Evolutionary conservation across 2,113 vertebrate genomes (phyloP), one percentile per base, ranked within the genome.

Genomic region (Oryzias celebensis): DNA sequence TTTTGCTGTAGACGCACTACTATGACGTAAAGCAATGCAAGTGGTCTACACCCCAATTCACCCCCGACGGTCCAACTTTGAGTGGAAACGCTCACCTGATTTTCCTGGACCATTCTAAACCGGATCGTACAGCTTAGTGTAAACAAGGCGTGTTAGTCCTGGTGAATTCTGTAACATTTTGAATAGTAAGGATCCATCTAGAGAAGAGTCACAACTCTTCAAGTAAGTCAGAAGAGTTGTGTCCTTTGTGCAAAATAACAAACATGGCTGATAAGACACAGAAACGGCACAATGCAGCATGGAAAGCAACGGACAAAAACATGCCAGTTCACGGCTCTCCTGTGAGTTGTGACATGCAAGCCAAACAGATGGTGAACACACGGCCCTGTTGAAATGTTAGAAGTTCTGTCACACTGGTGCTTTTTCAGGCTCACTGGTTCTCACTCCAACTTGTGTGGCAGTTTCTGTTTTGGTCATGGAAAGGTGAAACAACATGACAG

Each of bases 401-500:
- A 76, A 70, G 58, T 78, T 69, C 63, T 22, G 52, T 48, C 51
- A 77, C 60, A 82, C 58, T 74, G 67, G 53, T 7, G 50, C 59
- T 58, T 20, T 42, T 36, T 68, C 28, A 57, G 52, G 52, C 62
- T 61, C 61, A 36, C 26, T 58, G 58, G 77, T 65, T 77, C 71
- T 65, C 63, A 42, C 65, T 56, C 52, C 81, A 67, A 68, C 85
- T 78, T 86, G 80, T 85, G 82, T 85, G 77, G 68, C 59, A 69
- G 72, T 71, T 58, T 73, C n/a, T 75, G 73, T 87, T 79, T 36
- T 85, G 68, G 71, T 56, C 59, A 56, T 36, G 36, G 10, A 36
- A 36, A 78, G 68, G 59, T 47, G 58, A 77, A 75, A 76, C 79
- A 78, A 82, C 87, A 84, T 78, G 82, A 82, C 75, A 80, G 3